A percentile compares a stretch with the other conserved stretches of the same genome.
Conservation (phyloP, 2,113 vertebrate species). For the Poeciliopsis occidentalis region DNA sequence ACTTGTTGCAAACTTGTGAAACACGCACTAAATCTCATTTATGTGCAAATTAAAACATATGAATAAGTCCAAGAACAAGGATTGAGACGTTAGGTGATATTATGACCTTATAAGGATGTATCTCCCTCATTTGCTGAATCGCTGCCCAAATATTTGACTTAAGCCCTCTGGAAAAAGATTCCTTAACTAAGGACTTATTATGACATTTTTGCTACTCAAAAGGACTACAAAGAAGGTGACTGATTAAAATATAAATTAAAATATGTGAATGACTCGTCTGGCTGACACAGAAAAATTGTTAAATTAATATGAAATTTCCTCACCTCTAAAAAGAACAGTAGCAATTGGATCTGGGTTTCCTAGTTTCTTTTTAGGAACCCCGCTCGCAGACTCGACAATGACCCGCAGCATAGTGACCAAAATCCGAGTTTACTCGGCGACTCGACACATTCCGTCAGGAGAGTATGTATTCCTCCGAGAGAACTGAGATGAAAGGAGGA, state of each 20-base stretch:
- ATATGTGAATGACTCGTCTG: neutral
- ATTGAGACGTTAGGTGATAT: neutral
- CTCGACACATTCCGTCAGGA: constrained; percentile 15
- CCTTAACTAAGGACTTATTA: neutral
- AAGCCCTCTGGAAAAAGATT: neutral
- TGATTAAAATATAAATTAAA: neutral
- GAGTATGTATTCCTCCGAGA: neutral
- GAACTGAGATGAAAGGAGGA: constrained; percentile 26
- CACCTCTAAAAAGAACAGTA: constrained; percentile 90
- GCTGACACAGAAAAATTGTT: neutral
- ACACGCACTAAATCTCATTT: neutral
- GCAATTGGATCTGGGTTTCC: constrained; percentile 92
- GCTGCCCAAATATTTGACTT: constrained; percentile 14
- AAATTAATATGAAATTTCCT: constrained; percentile 60
- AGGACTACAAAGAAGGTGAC: neutral
- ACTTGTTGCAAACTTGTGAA: too few species aligned
- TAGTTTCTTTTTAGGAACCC: constrained; percentile 91
- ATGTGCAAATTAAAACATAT: neutral
- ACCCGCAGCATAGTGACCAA: constrained; percentile 87
- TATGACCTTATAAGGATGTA: constrained; percentile 66
- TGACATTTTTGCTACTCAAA: neutral
- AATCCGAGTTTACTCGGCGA: neutral
- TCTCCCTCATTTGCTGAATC: constrained; percentile 18
- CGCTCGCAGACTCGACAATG: constrained; percentile 87
- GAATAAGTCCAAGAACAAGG: neutral